Percentiles rank a stretch among this genome's conserved stretches.
Evolutionary conservation across 2,113 vertebrate species (phyloP).

Genomic region (Erpornis zantholeuca): DNA sequence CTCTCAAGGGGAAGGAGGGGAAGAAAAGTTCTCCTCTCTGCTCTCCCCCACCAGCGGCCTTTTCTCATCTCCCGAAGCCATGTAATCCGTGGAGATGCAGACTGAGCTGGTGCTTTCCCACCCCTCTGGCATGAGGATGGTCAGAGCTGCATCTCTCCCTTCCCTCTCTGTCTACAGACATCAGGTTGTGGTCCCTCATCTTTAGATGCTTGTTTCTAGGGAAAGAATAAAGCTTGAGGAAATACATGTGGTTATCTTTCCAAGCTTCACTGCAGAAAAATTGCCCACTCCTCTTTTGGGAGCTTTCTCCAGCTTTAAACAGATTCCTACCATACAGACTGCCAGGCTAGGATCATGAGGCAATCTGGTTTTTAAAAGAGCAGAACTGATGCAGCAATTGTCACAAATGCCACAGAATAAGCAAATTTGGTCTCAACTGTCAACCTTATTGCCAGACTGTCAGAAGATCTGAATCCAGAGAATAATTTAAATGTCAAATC

Average conservation of each 20-base stretch:
- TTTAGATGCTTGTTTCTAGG: background rate
- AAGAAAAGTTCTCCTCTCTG: background rate
- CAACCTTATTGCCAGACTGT: constrained; percentile 46
- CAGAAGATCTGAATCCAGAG: constrained; percentile 50
- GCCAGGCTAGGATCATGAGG: background rate
- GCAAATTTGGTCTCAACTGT: constrained; percentile 40
- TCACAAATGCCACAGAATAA: constrained; percentile 50
- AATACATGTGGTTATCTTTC: background rate
- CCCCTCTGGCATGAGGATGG: background rate
- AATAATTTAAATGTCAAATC: constrained; percentile 65
- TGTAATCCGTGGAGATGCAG: background rate
- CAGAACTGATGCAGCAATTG: background rate
- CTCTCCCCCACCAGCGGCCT: background rate
- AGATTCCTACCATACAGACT: background rate
- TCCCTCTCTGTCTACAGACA: constrained; percentile 1
- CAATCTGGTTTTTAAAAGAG: constrained; percentile 46
- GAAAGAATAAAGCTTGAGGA: background rate
- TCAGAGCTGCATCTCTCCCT: background rate
- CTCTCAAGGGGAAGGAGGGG: background rate
- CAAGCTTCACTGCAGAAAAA: background rate
- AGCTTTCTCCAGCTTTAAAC: background rate
- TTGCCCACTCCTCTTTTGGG: background rate
- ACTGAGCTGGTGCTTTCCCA: background rate
- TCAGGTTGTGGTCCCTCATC: background rate
- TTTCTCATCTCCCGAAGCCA: background rate